Base-by-base conservation (phyloP, 2,888 invertebrate species). In the Ceraclea dissimilis region DNA sequence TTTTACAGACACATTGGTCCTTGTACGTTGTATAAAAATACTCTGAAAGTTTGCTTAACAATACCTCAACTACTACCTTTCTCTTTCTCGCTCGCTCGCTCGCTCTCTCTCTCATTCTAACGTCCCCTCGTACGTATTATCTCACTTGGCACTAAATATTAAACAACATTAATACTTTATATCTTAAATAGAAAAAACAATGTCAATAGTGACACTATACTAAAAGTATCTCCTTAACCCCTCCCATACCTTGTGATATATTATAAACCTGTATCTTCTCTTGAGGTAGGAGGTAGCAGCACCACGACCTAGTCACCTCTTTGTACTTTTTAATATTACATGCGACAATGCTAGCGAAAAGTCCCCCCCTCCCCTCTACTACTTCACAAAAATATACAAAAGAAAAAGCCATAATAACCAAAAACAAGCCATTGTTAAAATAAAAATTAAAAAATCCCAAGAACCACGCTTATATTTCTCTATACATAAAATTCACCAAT, bases 71-170 rank as follows among this genome's bases (percentile, higher is more conserved):
- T 26, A 26, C 26, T 26, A 26, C 26, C 26, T 26, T 26, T 26
- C 26, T 26, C 26, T 4, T 10, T 26, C 26, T 26, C 26, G 10
- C 26, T 26, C 26, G 4, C 26, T 6, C 10, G 4, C 26, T 26
- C 26, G 4, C 26, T 26, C 26, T 26, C 4, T 26, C 26, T 26
- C 26, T 26, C 26, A 6, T 26, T 10, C 26, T 26, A 56, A 58
- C 26, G 10, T 26, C 26, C 10, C 26, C 10, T 6, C 10, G 5
- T 26, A 26, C 26, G 5, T 26, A 26, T 26, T 10, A 59, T 61
- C 59, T 59, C 61, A 61, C 61, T 61, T 61, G 61, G 61, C 61
- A 61, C 61, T 59, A 59, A 56, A 57, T 56, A 61, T 59, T 57
- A 52, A 54, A 57, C 57, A 54, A 53, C 52, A 51, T 60, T 52